A percentile compares a stretch with the other conserved stretches of the same genome.
Conservation (phyloP, 1,140 invertebrate species). For the Formica exsecta region DNA sequence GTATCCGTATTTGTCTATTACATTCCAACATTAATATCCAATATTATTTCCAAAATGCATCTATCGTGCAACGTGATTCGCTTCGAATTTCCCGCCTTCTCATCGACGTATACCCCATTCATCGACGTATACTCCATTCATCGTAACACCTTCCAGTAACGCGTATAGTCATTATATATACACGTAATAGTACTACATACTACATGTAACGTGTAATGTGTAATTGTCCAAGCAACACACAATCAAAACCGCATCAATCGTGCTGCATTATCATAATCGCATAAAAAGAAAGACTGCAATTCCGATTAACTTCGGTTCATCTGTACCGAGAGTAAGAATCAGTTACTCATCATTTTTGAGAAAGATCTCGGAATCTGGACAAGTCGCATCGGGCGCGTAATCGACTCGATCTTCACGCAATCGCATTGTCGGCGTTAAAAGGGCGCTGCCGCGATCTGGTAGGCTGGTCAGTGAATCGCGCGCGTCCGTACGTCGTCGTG, state of each 20-base stretch:
- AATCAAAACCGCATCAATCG: neutral
- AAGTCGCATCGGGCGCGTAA: neutral
- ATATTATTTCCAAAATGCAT: neutral
- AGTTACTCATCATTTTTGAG: too few species aligned
- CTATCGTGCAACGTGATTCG: neutral
- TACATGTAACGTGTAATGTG: neutral
- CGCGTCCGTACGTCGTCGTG: slow-evolving; percentile 48
- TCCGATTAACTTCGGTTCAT: neutral
- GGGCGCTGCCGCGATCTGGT: slow-evolving; percentile 80
- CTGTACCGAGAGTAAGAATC: too few species aligned
- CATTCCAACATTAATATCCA: neutral
- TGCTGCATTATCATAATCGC: neutral
- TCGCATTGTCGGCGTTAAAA: slow-evolving; percentile 74
- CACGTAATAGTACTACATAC: too few species aligned
- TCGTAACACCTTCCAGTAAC: slow-evolving; percentile 51
- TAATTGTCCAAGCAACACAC: neutral
- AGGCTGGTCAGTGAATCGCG: slow-evolving; percentile 77
- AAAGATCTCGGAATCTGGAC: neutral
- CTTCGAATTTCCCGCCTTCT: slow-evolving; percentile 51
- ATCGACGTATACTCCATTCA: slow-evolving; percentile 59
- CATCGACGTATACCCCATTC: slow-evolving; percentile 60
- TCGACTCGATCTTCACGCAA: slow-evolving; percentile 32
- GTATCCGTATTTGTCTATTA: neutral
- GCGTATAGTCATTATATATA: neutral
- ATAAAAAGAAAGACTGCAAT: too few species aligned